phyloP scores from a whole-genome alignment of 1,140 invertebrate genomes.

The Argopecten irradians region DNA sequence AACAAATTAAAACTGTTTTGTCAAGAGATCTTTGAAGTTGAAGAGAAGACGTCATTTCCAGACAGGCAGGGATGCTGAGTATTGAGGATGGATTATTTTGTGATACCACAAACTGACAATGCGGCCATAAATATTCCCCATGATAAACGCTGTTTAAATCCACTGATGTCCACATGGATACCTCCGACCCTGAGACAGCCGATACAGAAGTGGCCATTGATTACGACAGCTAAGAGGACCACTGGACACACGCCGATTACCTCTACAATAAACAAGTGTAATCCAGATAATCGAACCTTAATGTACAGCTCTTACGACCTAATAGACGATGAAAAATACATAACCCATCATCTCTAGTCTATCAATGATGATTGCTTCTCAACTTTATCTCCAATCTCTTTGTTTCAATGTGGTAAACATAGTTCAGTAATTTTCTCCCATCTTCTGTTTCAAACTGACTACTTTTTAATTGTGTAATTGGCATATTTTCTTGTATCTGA shows the following conservation, averaged over 20 bases:
- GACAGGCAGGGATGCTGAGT: too few species aligned
- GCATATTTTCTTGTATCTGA: too few species aligned
- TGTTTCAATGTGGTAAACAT: not conserved
- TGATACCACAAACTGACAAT: too few species aligned
- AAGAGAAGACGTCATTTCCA: too few species aligned
- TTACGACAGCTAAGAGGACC: not conserved
- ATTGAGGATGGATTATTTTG: too few species aligned
- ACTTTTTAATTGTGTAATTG: not conserved
- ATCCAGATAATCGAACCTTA: not conserved
- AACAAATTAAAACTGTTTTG: too few species aligned
- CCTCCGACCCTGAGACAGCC: not conserved
- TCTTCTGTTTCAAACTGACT: not conserved
- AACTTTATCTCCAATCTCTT: not conserved
- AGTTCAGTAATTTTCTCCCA: not conserved
- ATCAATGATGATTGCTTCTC: not conserved
- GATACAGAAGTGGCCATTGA: constrained; percentile 13
- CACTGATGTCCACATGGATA: not conserved
- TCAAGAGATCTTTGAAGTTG: too few species aligned
- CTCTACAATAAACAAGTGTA: not conserved
- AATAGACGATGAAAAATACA: not conserved
- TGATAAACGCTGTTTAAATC: not conserved
- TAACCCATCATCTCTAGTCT: not conserved
- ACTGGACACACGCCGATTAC: not conserved
- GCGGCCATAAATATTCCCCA: not conserved
- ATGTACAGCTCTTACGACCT: not conserved